Percentiles rank a stretch among this genome's conserved stretches.
These are phyloP conservation scores for Remorina albescens DNA, from an alignment of 2,797 vertebrate genomes.

Conservation along the genomic window DNA sequence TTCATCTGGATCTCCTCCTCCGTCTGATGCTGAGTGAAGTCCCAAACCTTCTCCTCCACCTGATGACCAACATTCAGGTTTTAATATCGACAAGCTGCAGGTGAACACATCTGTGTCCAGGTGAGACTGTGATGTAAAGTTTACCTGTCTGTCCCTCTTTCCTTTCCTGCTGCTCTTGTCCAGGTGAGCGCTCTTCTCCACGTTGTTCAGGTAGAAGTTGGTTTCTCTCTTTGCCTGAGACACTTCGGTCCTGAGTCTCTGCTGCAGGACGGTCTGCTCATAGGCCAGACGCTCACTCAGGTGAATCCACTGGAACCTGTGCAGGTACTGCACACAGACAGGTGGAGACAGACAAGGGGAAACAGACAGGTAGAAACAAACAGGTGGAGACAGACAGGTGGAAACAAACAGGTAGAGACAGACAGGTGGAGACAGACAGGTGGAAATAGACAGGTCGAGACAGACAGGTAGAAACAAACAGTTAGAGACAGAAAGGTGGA, in stretches of 20 bases:
- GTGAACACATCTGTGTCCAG: not conserved
- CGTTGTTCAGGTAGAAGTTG: conserved; percentile 89
- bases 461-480: conserved; percentile 5
- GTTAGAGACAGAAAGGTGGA: too few species aligned
- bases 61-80: conserved; percentile 2
- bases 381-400: conserved; percentile 10
- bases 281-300: conserved; percentile 91
- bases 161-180: conserved; percentile 70
- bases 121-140: not conserved
- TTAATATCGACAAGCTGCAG: not conserved
- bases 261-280: conserved; percentile 89
- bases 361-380: conserved; percentile 16
- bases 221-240: conserved; percentile 92
- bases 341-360: not conserved
- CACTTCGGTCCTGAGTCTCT: conserved; percentile 90
- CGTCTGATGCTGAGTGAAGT: conserved; percentile 88
- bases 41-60: conserved; percentile 84
- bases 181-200: conserved; percentile 79
- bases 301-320: conserved; percentile 93
- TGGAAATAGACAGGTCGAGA: too few species aligned
- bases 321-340: conserved; percentile 85
- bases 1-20: conserved; percentile 89
- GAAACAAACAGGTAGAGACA: too few species aligned
- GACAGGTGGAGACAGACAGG: not conserved
- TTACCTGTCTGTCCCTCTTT: conserved; percentile 60